Base-by-base conservation (phyloP, 1,140 invertebrate genomes). In the Cyclargus thomasi region DNA sequence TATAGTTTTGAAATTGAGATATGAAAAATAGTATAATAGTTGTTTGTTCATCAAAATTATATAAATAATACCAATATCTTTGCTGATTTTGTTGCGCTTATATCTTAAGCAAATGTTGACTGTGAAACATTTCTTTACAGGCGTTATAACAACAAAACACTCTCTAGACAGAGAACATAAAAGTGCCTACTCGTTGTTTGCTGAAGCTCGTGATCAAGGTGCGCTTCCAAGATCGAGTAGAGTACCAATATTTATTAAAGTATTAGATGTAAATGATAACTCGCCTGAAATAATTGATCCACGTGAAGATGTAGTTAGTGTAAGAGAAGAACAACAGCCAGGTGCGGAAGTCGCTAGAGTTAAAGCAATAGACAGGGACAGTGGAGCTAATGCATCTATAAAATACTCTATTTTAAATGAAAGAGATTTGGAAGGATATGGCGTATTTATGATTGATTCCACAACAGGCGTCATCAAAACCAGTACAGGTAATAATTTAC, bases 261-360 rank as follows among this genome's bases (percentile, higher is more conserved):
- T 97, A 2, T 92, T 93, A 16, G 97, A 98, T 84, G 94, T 97
- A 3, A 99, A 99, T 85, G 97, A 99, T 88, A 98, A 98, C 90
- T 92, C 95, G 8, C 97, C 97, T 11, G 94, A 95, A 85, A 97
- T 98, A 67, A 93, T 97, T 35, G 96, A 97, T 86, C 97, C 96
- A 6, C 94, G 95, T 78, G 95, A 97, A 82, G 95, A 97, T 82
- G 94, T 96, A 5, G 94, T 98, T 1, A 96, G 96, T 75, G 95
- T 97, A 10, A 92, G 96, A 55, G 97, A 97, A 88, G 96, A 97
- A 84, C 96, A 97, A 74, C 95, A 96, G 29, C 93, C 95, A 10
- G 95, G 95, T 14, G 92, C 96, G 0, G 96, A 97, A 90, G 96
- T 98, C 17, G 95, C 96, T 3, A 92, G 94, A 77, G 94, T 99